Conservation (phyloP, 2,113 vertebrate genomes). For the Ardeotis arabs region DNA sequence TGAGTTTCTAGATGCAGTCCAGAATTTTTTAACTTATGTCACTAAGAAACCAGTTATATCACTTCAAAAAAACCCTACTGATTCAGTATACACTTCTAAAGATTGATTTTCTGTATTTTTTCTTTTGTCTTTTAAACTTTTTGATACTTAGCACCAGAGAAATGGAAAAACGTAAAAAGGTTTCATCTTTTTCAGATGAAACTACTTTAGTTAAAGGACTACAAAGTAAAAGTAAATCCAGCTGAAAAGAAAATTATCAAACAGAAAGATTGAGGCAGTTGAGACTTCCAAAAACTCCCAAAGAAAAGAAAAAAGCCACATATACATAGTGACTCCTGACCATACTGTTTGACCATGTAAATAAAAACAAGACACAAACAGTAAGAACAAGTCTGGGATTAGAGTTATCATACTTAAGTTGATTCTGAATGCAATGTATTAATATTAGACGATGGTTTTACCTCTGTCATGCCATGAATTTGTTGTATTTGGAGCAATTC, state of each 20-base stretch:
- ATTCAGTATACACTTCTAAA: background rate
- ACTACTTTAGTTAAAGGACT: background rate
- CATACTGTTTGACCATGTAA: background rate
- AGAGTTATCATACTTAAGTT: background rate
- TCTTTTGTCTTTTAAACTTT: background rate
- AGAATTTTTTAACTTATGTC: background rate
- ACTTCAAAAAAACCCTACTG: background rate
- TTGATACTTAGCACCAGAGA: background rate
- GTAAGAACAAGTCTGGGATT: background rate
- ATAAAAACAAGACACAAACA: background rate
- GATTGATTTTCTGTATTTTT: background rate
- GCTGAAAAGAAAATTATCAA: background rate
- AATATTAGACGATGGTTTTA: background rate
- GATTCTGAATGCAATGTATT: background rate
- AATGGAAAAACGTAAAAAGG: background rate
- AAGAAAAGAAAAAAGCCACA: background rate
- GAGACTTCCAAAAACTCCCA: background rate
- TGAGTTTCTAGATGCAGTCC: background rate
- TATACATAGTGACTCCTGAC: background rate
- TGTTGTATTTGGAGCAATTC: constrained; percentile 7
- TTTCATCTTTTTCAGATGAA: background rate
- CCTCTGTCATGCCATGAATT: background rate
- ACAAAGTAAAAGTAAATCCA: background rate
- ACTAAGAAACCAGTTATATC: background rate
- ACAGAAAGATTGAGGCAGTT: background rate